Evolutionary conservation across 2,888 invertebrate species (phyloP), one percentile per base, ranked within the genome.

Genomic region (Resseliella maxima): DNA sequence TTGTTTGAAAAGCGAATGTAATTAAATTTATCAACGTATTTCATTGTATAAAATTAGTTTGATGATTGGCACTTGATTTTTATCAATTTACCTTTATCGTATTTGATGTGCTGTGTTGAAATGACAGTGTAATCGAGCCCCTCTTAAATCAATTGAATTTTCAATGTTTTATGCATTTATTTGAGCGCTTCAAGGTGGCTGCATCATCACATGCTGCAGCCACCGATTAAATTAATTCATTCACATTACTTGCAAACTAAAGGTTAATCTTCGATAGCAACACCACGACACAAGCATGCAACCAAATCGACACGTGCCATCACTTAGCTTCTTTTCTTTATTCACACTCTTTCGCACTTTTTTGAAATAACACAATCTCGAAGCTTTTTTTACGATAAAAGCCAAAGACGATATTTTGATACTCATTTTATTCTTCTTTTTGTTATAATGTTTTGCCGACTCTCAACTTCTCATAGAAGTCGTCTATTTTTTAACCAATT

Each of bases 191-290:
- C 72, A 72, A 72, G 72, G 72, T 35, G 6, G 59, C 1, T 18
- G 18, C 46, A 59, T 12, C 12, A 41, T 5, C 59, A 59, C n/a
- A 5, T 31, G 15, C 31, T 31, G 72, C 72, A 59, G 27, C 24
- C 24, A 59, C 24, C 59, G 31, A 31, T 72, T 72, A 31, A 72
- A 31, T 72, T 10, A 72, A 72, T 72, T 31, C 72, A 12, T 31
- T 35, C 27, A 31, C 31, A 72, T 72, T 72, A 72, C 6, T 1
- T 5, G 24, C 27, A 59, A 59, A 59, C 6, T 59, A 59, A 27
- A 24, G 59, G 24, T 72, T 72, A 59, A 72, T 31, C 72, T n/a
- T 72, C 72, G 18, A 72, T 72, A 72, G 31, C 46, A 72, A 31
- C 5, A 59, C n/a, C 31, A 72, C 72, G 21, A 35, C 1, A 72